Base-by-base conservation (phyloP, 2,888 invertebrate species). In the Spilarctia lutea region DNA sequence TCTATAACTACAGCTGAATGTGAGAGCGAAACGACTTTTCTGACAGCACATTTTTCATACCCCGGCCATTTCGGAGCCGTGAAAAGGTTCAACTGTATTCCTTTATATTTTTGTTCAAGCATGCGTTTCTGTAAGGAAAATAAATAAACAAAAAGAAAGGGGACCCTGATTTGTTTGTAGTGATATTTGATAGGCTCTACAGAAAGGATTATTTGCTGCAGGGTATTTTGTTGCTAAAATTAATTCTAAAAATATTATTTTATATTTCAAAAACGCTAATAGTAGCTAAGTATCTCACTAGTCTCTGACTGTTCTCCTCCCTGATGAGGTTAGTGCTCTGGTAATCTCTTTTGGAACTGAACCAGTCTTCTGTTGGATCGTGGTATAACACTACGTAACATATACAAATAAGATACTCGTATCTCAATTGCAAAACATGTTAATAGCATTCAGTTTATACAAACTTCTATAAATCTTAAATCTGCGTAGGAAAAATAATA, bases 1-100 rank as follows among this genome's bases (percentile, higher is more conserved):
- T 24, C 20, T 35, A 63, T 67, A 71, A 65, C 75, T 82, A 79
- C 80, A 82, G 65, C 79, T 81, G 79, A 80, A 85, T 82, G 79
- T 82, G 77, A 77, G 75, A 79, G 78, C 76, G 79, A 81, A 86
- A 85, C 83, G 85, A 85, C 85, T 85, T 85, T 74, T 83, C 82
- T 86, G 88, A 88, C 89, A 88, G 85, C 80, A 82, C 86, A 91
- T 90, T 89, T 90, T 89, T 91, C 89, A 91, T 89, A 87, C 85
- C 78, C 83, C 84, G 73, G 72, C 85, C 84, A 86, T 89, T 86
- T 79, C 77, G 76, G 75, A 80, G 65, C 82, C 76, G 78, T 81
- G 76, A 83, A 85, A 87, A 81, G 78, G 78, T 80, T 85, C 79
- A 75, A 81, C 79, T 86, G 78, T 83, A 81, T 27, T 82, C 77